Evolutionary conservation across 2,113 vertebrate species (phyloP).

Genomic region (Caretta caretta): DNA sequence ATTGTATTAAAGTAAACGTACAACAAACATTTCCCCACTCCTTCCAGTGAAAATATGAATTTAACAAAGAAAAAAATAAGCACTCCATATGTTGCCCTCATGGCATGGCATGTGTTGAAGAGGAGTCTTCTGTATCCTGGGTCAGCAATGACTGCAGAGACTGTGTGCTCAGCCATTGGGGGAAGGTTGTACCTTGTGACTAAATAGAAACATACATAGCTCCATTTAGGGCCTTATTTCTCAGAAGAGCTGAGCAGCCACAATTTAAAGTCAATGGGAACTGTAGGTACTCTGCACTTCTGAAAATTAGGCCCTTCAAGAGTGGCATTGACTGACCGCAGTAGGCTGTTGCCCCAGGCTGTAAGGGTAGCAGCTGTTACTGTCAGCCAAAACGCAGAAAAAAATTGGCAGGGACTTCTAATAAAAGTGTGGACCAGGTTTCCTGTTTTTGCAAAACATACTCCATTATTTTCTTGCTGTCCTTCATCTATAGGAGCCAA

Average conservation of each 20-base stretch:
- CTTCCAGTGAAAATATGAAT: neutral
- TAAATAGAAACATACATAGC: neutral
- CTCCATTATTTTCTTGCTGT: neutral
- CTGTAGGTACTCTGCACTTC: accelerated
- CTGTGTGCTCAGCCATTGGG: accelerated
- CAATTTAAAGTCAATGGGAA: accelerated
- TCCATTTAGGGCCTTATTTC: neutral
- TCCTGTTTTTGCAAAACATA: accelerated
- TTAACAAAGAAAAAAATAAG: neutral
- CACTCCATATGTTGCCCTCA: neutral
- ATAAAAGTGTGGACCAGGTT: accelerated
- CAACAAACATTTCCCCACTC: neutral
- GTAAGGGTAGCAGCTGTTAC: accelerated
- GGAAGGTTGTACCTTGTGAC: neutral
- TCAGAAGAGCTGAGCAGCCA: neutral
- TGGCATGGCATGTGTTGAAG: neutral
- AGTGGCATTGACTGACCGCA: accelerated
- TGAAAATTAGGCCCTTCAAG: accelerated
- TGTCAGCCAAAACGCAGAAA: accelerated
- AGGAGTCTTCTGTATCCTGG: accelerated
- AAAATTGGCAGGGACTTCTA: accelerated
- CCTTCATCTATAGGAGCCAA: neutral
- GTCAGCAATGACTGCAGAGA: accelerated
- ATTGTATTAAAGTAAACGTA: accelerated
- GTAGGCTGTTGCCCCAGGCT: neutral